phyloP scores from a whole-genome alignment of 53 echinoderm and acorn worm genomes.

The Zoroaster sp. region DNA sequence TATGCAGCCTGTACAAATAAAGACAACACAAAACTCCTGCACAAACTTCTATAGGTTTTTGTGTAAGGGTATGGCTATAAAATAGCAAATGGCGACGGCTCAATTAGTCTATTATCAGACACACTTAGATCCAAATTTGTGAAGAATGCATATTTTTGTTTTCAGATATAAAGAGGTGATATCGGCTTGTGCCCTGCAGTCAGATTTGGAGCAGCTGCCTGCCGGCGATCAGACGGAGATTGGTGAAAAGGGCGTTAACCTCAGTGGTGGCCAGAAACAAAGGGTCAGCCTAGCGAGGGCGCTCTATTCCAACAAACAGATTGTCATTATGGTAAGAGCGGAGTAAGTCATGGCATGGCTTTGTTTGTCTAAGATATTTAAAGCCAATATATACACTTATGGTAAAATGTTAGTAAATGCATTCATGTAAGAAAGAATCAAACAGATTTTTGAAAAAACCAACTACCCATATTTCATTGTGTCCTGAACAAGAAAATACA shows the following conservation, averaged over 20 bases:
- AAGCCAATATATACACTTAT: too few relatives aligned
- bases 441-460: too few relatives aligned
- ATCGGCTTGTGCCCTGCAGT: constrained; percentile 23
- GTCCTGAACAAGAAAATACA: too few relatives aligned
- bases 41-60: too few relatives aligned
- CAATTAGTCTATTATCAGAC: neutral
- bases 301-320: constrained; percentile 35
- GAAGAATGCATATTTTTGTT: neutral
- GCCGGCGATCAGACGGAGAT: constrained; percentile 51
- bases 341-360: neutral
- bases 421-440: too few relatives aligned
- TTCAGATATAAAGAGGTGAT: constrained; percentile 45
- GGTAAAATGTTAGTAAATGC: too few relatives aligned
- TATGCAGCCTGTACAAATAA: too few relatives aligned
- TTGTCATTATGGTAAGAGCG: constrained; percentile 30
- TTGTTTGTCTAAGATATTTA: neutral
- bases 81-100: neutral
- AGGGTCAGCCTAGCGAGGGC: constrained; percentile 51
- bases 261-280: constrained; percentile 56
- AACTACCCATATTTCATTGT: too few relatives aligned
- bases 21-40: too few relatives aligned
- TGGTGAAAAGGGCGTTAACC: constrained; percentile 49
- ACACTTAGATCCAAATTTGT: neutral
- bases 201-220: constrained; percentile 25
- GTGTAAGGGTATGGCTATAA: too few relatives aligned